phyloP scores from a whole-genome alignment of 2,113 vertebrate genomes.

The Drymodes brunneopygia region DNA sequence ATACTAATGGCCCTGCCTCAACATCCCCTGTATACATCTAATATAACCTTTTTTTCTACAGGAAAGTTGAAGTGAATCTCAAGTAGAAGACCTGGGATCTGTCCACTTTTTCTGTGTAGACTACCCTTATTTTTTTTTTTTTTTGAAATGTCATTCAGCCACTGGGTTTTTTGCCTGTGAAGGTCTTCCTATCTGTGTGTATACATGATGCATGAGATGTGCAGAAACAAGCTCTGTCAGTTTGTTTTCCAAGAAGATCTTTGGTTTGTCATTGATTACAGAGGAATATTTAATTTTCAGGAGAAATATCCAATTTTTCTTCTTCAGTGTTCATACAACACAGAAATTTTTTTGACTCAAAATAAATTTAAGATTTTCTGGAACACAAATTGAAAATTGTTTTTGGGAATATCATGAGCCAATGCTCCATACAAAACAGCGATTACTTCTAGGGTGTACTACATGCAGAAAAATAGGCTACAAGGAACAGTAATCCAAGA shows the following conservation, averaged over 20 bases:
- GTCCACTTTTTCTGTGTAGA: neutral
- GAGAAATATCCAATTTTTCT: neutral
- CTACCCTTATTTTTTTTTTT: neutral
- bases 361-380: neutral
- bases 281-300: neutral
- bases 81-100: neutral
- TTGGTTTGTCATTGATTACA: neutral
- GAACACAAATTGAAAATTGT: neutral
- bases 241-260: neutral
- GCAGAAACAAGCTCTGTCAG: neutral
- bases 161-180: neutral
- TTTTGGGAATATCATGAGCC: neutral
- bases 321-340: neutral
- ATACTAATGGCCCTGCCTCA: neutral
- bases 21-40: neutral
- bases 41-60: neutral
- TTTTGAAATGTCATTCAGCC: neutral
- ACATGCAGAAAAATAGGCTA: neutral
- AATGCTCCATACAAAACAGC: neutral
- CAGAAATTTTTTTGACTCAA: neutral
- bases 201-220: neutral
- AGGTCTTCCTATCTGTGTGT: neutral
- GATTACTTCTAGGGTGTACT: neutral
- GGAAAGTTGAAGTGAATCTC: neutral
- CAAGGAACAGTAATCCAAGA: neutral